Evolutionary conservation across 2,888 invertebrate genomes (phyloP).

Genomic region (Tipula lateralis): DNA sequence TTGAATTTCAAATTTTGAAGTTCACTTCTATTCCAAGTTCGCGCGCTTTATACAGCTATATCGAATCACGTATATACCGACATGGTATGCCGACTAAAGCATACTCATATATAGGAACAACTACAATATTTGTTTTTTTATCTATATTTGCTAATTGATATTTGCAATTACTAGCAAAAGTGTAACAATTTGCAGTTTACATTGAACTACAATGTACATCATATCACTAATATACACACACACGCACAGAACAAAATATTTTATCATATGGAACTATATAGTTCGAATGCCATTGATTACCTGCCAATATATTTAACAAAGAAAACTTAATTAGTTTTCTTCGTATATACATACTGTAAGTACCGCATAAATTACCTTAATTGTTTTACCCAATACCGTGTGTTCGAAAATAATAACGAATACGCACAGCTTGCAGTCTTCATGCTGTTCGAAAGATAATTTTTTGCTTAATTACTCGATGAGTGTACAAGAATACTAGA

Average conservation of each 20-base stretch:
- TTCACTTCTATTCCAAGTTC: not conserved
- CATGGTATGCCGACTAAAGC: too few relatives aligned
- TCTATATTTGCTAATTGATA: not conserved
- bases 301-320: not conserved
- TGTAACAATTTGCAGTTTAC: not conserved
- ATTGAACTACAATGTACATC: not conserved
- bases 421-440: not conserved
- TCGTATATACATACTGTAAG: not conserved
- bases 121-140: too few relatives aligned
- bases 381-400: not conserved
- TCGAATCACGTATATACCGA: not conserved
- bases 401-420: not conserved
- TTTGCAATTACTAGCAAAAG: not conserved
- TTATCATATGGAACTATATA: not conserved
- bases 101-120: not conserved
- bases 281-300: not conserved
- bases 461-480: not conserved
- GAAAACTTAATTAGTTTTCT: not conserved
- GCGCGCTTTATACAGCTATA: not conserved
- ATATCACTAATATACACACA: not conserved
- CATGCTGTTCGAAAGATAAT: not conserved
- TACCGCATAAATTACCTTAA: not conserved
- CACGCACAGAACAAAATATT: not conserved
- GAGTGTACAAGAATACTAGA: not conserved
- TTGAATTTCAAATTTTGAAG: not conserved